Conservation (phyloP, 1,140 invertebrate genomes). For the Sitobion miscanthi region DNA sequence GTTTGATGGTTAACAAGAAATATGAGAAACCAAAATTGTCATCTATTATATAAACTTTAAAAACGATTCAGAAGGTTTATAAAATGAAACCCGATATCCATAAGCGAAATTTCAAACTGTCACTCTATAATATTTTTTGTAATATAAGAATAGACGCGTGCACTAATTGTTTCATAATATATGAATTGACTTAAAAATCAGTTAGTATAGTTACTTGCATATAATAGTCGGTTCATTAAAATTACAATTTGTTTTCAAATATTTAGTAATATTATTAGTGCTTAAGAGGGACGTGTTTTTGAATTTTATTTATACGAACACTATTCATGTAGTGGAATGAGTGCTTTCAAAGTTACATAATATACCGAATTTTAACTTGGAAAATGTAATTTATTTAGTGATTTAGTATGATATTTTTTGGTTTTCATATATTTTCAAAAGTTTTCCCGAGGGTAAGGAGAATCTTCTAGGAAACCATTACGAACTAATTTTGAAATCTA, state of each 20-base stretch:
- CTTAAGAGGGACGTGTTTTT: neutral
- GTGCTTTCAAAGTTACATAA: neutral
- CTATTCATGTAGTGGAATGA: neutral
- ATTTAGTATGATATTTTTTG: neutral
- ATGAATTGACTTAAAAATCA: neutral
- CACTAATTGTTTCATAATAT: neutral
- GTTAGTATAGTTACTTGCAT: neutral
- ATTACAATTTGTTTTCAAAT: neutral
- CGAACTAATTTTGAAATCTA: neutral
- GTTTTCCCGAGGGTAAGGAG: neutral
- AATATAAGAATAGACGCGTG: neutral
- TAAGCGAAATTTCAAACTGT: neutral
- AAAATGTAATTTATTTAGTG: neutral
- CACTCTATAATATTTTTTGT: neutral
- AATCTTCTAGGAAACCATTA: neutral
- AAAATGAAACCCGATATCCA: neutral
- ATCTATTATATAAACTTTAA: neutral
- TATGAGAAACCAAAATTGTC: neutral
- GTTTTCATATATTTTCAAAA: neutral
- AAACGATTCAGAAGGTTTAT: neutral
- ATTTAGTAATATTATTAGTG: neutral
- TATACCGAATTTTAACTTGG: neutral
- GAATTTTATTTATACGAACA: neutral
- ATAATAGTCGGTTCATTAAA: too few species aligned
- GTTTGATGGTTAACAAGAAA: slow-evolving; percentile 9